phyloP scores from a whole-genome alignment of 2,888 invertebrate species.

The Drosophila longiperda region DNA sequence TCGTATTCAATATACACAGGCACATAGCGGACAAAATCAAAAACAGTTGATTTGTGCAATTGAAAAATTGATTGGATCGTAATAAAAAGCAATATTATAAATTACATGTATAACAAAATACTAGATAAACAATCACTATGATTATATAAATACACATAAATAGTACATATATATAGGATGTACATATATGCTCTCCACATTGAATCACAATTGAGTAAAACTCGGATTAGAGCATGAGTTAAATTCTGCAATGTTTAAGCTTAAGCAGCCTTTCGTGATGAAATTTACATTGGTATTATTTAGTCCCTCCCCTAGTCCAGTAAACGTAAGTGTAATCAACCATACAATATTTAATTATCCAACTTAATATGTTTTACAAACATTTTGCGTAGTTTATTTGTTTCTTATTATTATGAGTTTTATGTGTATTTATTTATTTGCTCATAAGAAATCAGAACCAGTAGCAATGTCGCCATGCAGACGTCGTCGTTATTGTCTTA shows the following conservation, averaged over 20 bases:
- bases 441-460: not conserved
- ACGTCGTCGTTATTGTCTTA: not conserved
- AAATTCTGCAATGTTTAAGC: not conserved
- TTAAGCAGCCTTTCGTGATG: not conserved
- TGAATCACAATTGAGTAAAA: not conserved
- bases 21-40: not conserved
- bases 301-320: not conserved
- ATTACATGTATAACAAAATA: not conserved
- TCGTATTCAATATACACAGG: not conserved
- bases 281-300: not conserved
- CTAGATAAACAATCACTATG: not conserved
- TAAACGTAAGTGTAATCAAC: slow-evolving; percentile 1
- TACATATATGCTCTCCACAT: not conserved
- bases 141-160: not conserved
- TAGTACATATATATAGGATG: not conserved
- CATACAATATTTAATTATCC: not conserved
- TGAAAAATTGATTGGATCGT: not conserved
- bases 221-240: not conserved
- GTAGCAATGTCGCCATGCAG: not conserved
- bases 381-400: not conserved
- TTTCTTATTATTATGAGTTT: not conserved
- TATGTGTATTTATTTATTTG: not conserved
- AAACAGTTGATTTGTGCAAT: not conserved
- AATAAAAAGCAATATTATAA: not conserved
- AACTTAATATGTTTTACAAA: not conserved